phyloP scores from a whole-genome alignment of 2,113 vertebrate genomes.

The Pungitius pungitius region DNA sequence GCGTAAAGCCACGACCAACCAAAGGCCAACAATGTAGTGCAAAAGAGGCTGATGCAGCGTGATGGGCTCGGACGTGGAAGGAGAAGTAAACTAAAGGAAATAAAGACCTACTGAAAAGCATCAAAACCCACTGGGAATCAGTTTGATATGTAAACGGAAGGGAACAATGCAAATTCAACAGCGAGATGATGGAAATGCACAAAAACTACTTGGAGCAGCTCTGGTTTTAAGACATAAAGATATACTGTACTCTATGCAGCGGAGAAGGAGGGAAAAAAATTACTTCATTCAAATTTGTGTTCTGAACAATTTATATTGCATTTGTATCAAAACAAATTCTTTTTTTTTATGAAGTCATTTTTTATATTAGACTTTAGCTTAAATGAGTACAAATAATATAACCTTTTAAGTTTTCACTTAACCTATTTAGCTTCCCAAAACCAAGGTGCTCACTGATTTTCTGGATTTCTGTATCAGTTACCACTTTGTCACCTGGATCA shows the following conservation, averaged over 20 bases:
- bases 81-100: slow-evolving; percentile 55
- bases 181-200: not conserved
- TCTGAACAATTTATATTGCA: not conserved
- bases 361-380: not conserved
- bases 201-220: slow-evolving; percentile 23
- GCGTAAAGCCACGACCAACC: not conserved
- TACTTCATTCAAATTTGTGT: too few species aligned
- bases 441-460: too few species aligned
- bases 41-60: not conserved
- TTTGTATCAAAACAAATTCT: not conserved
- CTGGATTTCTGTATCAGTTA: too few species aligned
- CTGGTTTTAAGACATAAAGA: slow-evolving; percentile 8
- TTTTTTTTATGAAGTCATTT: not conserved
- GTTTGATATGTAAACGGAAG: slow-evolving; percentile 50
- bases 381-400: not conserved
- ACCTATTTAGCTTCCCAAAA: too few species aligned
- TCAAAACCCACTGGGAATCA: slow-evolving; percentile 31
- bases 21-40: slow-evolving; percentile 39
- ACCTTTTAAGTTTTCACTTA: too few species aligned
- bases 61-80: slow-evolving; percentile 35
- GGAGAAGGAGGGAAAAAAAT: slow-evolving; percentile 3
- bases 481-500: too few species aligned
- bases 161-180: slow-evolving; percentile 26
- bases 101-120: not conserved
- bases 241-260: slow-evolving; percentile 23